phyloP scores from a whole-genome alignment of 1,140 invertebrate genomes.

The Muscidifurax raptorellus region DNA sequence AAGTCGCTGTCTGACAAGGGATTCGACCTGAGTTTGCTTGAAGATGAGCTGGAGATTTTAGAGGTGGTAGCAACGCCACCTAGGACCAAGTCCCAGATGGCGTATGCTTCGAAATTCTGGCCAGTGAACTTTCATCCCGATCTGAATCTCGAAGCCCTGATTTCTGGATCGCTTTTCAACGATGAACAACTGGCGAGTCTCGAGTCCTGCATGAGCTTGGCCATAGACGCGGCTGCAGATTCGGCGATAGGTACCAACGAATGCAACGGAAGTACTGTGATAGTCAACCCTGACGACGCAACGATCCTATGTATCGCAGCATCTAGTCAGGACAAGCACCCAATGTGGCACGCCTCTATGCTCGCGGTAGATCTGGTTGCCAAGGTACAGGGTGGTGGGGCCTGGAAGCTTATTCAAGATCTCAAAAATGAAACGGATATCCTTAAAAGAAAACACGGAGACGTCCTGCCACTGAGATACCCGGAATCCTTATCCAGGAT shows the following conservation, averaged over 20 bases:
- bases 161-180: slow-evolving; percentile 80
- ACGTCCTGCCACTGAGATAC: slow-evolving; percentile 60
- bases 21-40: slow-evolving; percentile 75
- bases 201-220: slow-evolving; percentile 79
- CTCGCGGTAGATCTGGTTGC: slow-evolving; percentile 91
- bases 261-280: slow-evolving; percentile 76
- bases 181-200: slow-evolving; percentile 78
- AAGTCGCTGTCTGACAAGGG: slow-evolving; percentile 73
- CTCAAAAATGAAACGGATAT: slow-evolving; percentile 23
- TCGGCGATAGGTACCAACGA: slow-evolving; percentile 62
- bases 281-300: slow-evolving; percentile 81
- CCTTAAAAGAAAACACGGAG: slow-evolving; percentile 32
- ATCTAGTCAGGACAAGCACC: slow-evolving; percentile 79
- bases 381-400: slow-evolving; percentile 86
- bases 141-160: slow-evolving; percentile 81
- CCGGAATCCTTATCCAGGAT: slow-evolving; percentile 59
- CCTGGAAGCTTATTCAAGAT: slow-evolving; percentile 75
- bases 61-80: slow-evolving; percentile 80
- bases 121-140: slow-evolving; percentile 91
- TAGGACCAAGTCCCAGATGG: slow-evolving; percentile 82
- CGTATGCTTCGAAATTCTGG: slow-evolving; percentile 81
- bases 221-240: slow-evolving; percentile 76
- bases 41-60: slow-evolving; percentile 75
- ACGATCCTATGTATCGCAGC: slow-evolving; percentile 81
- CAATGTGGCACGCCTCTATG: slow-evolving; percentile 91